Evolutionary conservation across 2,113 vertebrate species (phyloP).

Genomic region (Herpailurus yagouaroundi): DNA sequence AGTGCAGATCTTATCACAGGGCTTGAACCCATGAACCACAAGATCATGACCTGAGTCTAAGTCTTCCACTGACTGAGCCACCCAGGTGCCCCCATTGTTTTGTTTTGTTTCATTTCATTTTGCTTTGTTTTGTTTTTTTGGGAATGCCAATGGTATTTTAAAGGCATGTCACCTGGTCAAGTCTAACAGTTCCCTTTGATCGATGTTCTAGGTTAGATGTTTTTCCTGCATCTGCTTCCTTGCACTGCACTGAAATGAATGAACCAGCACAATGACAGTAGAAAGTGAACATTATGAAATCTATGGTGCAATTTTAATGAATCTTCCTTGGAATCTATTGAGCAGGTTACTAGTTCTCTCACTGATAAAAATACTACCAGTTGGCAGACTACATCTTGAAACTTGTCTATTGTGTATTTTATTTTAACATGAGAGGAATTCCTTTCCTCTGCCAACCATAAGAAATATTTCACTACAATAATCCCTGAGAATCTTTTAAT

Average conservation of each 20-base stretch:
- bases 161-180: not conserved
- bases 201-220: not conserved
- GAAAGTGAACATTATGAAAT: not conserved
- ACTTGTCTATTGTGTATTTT: not conserved
- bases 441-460: not conserved
- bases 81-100: too few species aligned
- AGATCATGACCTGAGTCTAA: too few species aligned
- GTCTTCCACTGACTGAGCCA: too few species aligned
- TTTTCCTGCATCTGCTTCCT: not conserved
- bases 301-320: not conserved
- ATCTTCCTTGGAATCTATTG: not conserved
- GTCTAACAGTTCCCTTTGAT: not conserved
- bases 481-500: not conserved
- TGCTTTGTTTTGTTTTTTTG: too few species aligned
- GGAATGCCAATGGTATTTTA: constrained; percentile 39
- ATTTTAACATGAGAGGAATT: not conserved
- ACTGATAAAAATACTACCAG: not conserved
- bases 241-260: not conserved
- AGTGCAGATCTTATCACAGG: too few species aligned
- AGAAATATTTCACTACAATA: constrained; percentile 1
- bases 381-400: not conserved
- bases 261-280: not conserved
- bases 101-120: too few species aligned
- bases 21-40: too few species aligned
- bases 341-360: not conserved